Evolutionary conservation across 2,113 vertebrate species (phyloP), one percentile per base, ranked within the genome.

Genomic region (Onychorhynchus coronatus): DNA sequence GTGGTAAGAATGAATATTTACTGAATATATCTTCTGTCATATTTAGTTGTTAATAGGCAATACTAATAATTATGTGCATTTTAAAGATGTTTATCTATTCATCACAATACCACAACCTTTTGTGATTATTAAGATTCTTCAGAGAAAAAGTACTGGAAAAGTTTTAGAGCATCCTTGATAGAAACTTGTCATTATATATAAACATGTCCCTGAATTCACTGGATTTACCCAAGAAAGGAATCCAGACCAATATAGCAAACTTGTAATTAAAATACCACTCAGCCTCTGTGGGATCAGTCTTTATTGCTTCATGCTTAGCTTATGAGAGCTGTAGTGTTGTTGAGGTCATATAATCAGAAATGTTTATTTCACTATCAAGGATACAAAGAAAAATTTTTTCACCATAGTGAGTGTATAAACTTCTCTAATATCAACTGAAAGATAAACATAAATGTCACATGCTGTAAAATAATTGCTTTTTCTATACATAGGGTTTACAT

Each of bases 1-100:
- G 97, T 98, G 98, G 99, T 99, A 97, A 99, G 99, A 95, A 97
- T 94, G 82, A 95, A 91, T 97, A 95, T 96, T 97, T 90, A 91
- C 44, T 85, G 61, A 95, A 72, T 94, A 41, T 93, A 78, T 96
- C 22, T 95, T 96, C 96, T 97, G 88, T 93, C 88, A 91, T 78
- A 49, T 68, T n/a, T 52, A 68, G 42, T 70, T 95, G 59, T 96
- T 95, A 91, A 85, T 85, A 96, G 83, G 37, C 77, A 96, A 70
- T 93, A 76, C 65, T 86, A 20, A 83, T 72, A 84, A 81, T 35
- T 28, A 52, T 5, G 4, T 88, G 12, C 35, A 50, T 83, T 86
- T 95, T 77, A 67, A 66, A 93, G 78, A 47, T 41, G 9, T 82
- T 91, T 86, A 28, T 94, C 91, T 58, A 72, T 94, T 95, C 65